phyloP scores from a whole-genome alignment of 2,888 invertebrate genomes.

The Trilocha varians region DNA sequence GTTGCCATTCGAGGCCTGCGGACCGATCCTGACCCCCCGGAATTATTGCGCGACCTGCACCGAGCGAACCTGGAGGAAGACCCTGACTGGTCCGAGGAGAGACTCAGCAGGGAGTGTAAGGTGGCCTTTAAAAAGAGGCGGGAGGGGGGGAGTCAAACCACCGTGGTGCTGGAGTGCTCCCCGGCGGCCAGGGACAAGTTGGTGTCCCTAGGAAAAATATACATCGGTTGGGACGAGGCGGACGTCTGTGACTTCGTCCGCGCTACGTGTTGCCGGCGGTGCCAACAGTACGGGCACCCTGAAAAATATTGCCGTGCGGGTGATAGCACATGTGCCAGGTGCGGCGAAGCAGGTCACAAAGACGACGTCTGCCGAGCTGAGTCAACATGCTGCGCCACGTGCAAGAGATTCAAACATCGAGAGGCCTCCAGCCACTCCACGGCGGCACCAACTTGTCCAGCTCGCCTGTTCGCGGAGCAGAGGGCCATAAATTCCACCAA shows the following conservation, averaged over 20 bases:
- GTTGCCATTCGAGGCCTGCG: not conserved
- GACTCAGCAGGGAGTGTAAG: not conserved
- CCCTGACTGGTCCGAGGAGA: not conserved
- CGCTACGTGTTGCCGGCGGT: conserved; percentile 17
- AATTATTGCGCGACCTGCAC: not conserved
- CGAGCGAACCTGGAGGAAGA: not conserved
- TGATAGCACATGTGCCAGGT: conserved; percentile 11
- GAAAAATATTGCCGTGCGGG: conserved; percentile 17
- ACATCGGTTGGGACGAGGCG: conserved; percentile 2
- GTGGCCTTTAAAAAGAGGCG: not conserved
- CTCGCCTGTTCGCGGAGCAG: conserved; percentile 11
- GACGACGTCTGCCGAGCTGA: conserved; percentile 4
- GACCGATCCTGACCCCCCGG: not conserved
- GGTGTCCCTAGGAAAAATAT: not conserved
- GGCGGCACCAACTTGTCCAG: conserved; percentile 12
- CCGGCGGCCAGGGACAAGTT: not conserved
- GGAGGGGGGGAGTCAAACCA: not conserved
- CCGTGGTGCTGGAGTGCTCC: conserved; percentile 2
- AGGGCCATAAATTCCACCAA: not conserved
- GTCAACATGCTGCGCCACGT: conserved; percentile 14
- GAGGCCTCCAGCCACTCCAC: conserved; percentile 11
- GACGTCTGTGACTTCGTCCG: not conserved
- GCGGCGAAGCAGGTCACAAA: conserved; percentile 15
- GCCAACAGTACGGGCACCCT: conserved; percentile 28
- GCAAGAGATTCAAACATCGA: conserved; percentile 10